These are phyloP conservation scores for Geotrupes spiniger DNA, from an alignment of 2,888 invertebrate species.

Conservation along the genomic window DNA sequence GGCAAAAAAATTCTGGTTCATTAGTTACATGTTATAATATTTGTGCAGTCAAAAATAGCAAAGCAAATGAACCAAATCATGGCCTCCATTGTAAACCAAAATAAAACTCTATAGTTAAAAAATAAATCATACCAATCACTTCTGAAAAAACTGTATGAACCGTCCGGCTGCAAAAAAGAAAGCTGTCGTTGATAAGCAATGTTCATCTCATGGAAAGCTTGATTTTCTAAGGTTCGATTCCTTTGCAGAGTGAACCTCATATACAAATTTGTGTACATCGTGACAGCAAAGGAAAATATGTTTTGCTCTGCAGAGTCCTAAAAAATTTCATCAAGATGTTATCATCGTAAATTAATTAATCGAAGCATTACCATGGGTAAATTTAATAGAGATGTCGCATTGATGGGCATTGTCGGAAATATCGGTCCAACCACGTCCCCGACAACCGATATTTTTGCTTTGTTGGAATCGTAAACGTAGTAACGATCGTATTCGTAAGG, in stretches of 20 bases:
- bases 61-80: not conserved
- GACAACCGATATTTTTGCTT: slow-evolving; percentile 76
- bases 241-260: slow-evolving; percentile 89
- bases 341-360: not conserved
- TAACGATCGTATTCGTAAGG: slow-evolving; percentile 88
- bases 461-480: slow-evolving; percentile 92
- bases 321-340: slow-evolving; percentile 4
- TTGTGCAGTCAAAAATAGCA: not conserved
- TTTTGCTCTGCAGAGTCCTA: slow-evolving; percentile 90
- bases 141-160: slow-evolving; percentile 87
- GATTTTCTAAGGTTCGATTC: slow-evolving; percentile 73
- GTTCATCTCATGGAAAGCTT: slow-evolving; percentile 86
- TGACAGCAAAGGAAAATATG: slow-evolving; percentile 95
- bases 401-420: slow-evolving; percentile 89
- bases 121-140: slow-evolving; percentile 72
- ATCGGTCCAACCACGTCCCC: slow-evolving; percentile 93
- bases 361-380: slow-evolving; percentile 63
- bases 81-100: not conserved
- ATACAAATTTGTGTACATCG: slow-evolving; percentile 86
- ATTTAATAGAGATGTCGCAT: slow-evolving; percentile 75
- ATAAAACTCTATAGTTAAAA: slow-evolving; percentile 4
- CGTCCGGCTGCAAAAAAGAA: slow-evolving; percentile 87
- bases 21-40: too few relatives aligned
- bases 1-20: too few relatives aligned
- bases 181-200: slow-evolving; percentile 85